Base-by-base conservation (phyloP, 2,113 vertebrate genomes). In the Gopherus evgoodei region DNA sequence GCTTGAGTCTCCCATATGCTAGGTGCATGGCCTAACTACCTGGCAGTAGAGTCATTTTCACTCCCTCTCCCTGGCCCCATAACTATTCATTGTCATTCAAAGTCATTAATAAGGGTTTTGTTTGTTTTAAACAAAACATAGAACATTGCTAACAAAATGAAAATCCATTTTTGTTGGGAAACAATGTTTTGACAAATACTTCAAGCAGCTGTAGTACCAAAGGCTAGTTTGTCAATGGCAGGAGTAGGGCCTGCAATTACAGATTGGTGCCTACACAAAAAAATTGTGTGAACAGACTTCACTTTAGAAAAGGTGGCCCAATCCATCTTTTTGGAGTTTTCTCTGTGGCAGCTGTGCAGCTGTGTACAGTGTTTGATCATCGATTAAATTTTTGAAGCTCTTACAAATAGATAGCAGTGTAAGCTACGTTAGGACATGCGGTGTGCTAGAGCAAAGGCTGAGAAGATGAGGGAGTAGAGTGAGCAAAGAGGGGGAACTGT, bases 131-230 rank as follows among this genome's bases (percentile, higher is more conserved):
- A 65, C 17, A 47, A 9, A 38, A 75, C 57, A 91, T 90, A 84
- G 91, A 19, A 42, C 12, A 52, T 92, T 92, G 76, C 27, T 59
- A 79, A n/a, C 59, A 35, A 83, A 47, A 50, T n/a, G 35, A n/a
- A 21, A 80, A 65, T 38, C 14, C 14, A 9, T 50, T 0, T 8
- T 2, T 6, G 31, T 57, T 87, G 56, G 4, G 0, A 89, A 24
- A 27, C 53, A 9, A 53, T 53, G 3, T 57, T 93, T 90, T 78
- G 8, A 42, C 82, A 86, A 88, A 14, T 11, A 59, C 8, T 8
- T 87, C 87, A 86, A 89, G 4, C 8, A 24, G 21, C 2, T 52
- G 78, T 81, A 87, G 27, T 12, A 3, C 80, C 5, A 59, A 90
- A 83, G 84, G 92, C 22, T 29, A 72, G 54, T 84, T 86, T 2